Base-by-base conservation (phyloP, 2,113 vertebrate genomes). In the Neolamprologus hecqui region DNA sequence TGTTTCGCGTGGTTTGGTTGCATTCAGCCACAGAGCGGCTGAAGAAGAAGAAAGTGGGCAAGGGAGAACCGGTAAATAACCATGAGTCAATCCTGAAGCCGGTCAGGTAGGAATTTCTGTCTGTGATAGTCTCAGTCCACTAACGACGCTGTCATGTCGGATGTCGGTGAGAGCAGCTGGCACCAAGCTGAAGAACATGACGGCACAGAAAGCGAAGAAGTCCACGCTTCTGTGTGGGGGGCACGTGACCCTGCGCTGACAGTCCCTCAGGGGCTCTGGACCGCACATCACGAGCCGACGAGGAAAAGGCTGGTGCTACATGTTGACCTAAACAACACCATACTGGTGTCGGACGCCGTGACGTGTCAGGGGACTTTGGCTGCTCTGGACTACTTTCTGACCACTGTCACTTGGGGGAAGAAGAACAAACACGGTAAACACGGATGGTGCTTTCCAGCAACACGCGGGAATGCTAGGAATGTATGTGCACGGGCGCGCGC, bases 271-370 rank as follows among this genome's bases (percentile, higher is more conserved):
- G 85, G 23, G 4, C 77, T 84, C 14, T 4, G 79, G 49, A 60
- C 81, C 6, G 5, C 42, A 5, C 21, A 53, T 3, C 60, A 15
- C 0, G 1, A 23, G 2, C 86, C 3, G 7, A 91, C 6, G 23
- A 75, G 35, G 58, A 96, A 88, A 28, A 97, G 97, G 84, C 49
- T 97, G 14, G 88, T 98, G 47, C 93, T 98, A 5, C 97, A 98
- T 80, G 33, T 98, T 21, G 98, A 98, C 87, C 91, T 98, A 13
- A 98, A 98, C 94, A 97, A 97, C 94, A 98, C 98, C 10, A 96
- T 98, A 37, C 93, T 98, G 82, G 96, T 95, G 68, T 97, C 97
- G 4, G 98, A 98, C 90, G 86, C 96, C 5, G 94, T 96, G 55
- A 97, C 96, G 1, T 89, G 90, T 3, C 97, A 97, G 90, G 97